Conservation (phyloP, 2,113 vertebrate species). For the Oryzias curvinotus region DNA sequence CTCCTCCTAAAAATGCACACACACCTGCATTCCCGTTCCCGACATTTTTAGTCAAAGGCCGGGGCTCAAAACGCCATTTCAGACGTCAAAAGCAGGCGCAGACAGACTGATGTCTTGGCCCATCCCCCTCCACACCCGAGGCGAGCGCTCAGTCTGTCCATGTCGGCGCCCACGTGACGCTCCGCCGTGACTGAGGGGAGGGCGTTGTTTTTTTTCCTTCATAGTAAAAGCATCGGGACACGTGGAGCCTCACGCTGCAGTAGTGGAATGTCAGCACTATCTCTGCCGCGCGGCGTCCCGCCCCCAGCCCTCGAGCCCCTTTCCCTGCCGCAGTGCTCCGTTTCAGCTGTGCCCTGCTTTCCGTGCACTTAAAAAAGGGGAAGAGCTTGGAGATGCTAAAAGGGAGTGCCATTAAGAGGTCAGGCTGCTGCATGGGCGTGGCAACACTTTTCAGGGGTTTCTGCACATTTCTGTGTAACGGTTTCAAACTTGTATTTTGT, state of each 20-base stretch:
- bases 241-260: conserved; percentile 77
- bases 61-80: conserved; percentile 18
- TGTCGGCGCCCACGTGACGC: conserved; percentile 56
- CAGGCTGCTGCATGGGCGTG: conserved; percentile 71
- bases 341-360: conserved; percentile 42
- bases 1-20: conserved; percentile 36
- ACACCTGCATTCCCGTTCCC: background rate
- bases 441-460: conserved; percentile 29
- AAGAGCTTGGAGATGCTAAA: conserved; percentile 17
- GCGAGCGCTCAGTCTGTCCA: conserved; percentile 56
- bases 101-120: conserved; percentile 18
- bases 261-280: conserved; percentile 73
- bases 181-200: conserved; percentile 27
- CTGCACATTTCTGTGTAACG: no score
- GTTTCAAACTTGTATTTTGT: no score
- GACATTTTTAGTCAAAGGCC: background rate
- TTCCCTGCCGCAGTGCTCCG: conserved; percentile 56
- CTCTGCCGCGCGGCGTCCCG: conserved; percentile 31
- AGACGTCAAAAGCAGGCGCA: conserved; percentile 22
- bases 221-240: conserved; percentile 71
- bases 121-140: conserved; percentile 43
- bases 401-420: conserved; percentile 61
- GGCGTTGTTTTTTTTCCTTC: conserved; percentile 59
- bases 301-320: conserved; percentile 33
- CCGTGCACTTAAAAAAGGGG: conserved; percentile 12